Conservation (phyloP, 2,113 vertebrate genomes). For the Campylomormyrus tamandua region DNA sequence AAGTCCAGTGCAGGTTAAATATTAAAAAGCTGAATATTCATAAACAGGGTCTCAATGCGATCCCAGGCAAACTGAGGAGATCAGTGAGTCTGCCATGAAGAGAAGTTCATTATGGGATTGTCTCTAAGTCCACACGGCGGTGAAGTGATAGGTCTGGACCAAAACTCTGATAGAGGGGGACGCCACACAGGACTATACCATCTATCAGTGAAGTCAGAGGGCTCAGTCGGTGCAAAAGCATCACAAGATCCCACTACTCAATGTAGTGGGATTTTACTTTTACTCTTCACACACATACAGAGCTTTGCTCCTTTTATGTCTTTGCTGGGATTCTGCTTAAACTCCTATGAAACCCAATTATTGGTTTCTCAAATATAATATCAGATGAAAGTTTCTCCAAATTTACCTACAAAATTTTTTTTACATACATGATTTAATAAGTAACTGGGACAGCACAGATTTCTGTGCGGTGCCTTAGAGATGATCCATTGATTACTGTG, state of each 20-base stretch:
- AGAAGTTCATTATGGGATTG: slow-evolving; percentile 38
- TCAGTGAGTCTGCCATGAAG: not conserved
- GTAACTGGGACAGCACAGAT: too few species aligned
- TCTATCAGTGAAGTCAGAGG: not conserved
- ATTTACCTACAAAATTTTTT: not conserved
- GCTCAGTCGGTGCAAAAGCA: not conserved
- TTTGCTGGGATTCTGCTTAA: not conserved
- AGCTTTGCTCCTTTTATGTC: not conserved
- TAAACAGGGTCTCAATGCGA: not conserved
- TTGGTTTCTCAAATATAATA: not conserved
- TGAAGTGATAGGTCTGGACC: not conserved
- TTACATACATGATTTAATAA: not conserved
- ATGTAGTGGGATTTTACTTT: not conserved
- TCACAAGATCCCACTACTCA: too few species aligned
- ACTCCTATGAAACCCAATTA: not conserved
- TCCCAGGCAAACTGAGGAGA: not conserved
- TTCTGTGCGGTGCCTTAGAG: not conserved
- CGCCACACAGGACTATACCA: not conserved
- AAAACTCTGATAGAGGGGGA: not conserved
- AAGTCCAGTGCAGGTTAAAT: not conserved
- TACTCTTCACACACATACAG: not conserved
- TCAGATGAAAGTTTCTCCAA: not conserved
- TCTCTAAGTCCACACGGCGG: slow-evolving; percentile 19
- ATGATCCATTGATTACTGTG: not conserved
- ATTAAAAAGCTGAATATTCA: not conserved